These are phyloP conservation scores for Ursus arctos DNA, from an alignment of 2,113 vertebrate genomes.

Conservation along the genomic window DNA sequence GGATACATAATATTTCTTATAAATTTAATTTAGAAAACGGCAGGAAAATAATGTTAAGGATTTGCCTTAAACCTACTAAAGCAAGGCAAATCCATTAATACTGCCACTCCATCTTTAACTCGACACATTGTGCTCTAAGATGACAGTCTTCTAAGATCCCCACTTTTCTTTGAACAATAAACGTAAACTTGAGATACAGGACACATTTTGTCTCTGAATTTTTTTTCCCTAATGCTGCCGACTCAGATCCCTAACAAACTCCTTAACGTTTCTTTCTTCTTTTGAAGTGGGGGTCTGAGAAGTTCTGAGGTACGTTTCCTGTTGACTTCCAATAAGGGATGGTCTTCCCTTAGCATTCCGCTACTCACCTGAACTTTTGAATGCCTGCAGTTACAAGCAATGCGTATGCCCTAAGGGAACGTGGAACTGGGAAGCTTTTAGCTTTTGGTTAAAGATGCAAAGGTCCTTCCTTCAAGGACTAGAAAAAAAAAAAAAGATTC, in stretches of 20 bases:
- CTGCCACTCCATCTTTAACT: constrained; percentile 80
- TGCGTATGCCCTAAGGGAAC: neutral
- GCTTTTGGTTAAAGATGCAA: constrained; percentile 5
- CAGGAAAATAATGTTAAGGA: constrained; percentile 84
- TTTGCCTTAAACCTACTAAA: constrained; percentile 85
- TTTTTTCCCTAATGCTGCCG: constrained; percentile 26
- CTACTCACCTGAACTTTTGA: neutral
- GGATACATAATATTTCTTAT: constrained; percentile 82
- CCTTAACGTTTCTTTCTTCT: constrained; percentile 49
- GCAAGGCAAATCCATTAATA: constrained; percentile 78
- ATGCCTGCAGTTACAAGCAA: neutral
- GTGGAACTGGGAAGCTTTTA: neutral
- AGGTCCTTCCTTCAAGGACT: neutral
- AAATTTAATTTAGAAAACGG: constrained; percentile 84
- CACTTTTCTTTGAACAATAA: constrained; percentile 77
- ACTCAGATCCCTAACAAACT: constrained; percentile 41
- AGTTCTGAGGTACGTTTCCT: constrained; percentile 24
- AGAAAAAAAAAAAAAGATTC: neutral
- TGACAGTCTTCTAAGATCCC: constrained; percentile 75
- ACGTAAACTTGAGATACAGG: constrained; percentile 76
- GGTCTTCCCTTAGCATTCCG: neutral
- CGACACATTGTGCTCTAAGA: constrained; percentile 70
- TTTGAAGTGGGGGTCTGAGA: constrained; percentile 58
- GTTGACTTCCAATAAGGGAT: neutral
- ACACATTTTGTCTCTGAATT: constrained; percentile 43